A percentile compares a stretch with the other conserved stretches of the same genome.
Evolutionary conservation across 2,888 invertebrate species (phyloP).

Genomic region (Catotricha subobsoleta): DNA sequence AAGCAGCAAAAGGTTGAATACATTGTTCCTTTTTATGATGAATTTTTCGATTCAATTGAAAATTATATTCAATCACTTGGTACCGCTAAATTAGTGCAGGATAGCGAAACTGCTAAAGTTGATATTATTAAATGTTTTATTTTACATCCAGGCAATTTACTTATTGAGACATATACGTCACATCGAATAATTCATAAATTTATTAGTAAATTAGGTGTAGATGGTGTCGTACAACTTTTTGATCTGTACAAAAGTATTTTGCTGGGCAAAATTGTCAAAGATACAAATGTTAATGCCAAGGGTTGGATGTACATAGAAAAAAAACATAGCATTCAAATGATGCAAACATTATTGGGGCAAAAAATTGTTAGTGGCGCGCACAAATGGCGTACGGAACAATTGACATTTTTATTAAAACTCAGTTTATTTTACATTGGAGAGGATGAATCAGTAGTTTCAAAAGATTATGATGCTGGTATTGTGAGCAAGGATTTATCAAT

Average conservation of each 20-base stretch:
- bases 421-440: conserved; percentile 41
- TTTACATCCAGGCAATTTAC: conserved; percentile 50
- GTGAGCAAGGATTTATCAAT: conserved; percentile 35
- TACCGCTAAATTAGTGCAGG: conserved; percentile 30
- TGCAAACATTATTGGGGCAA: conserved; percentile 31
- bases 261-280: conserved; percentile 35
- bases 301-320: conserved; percentile 51
- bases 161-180: conserved; percentile 53
- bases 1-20: conserved; percentile 39
- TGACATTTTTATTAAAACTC: conserved; percentile 44
- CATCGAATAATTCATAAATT: conserved; percentile 45
- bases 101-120: conserved; percentile 33
- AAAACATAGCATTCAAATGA: conserved; percentile 41
- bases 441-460: conserved; percentile 16
- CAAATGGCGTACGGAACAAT: conserved; percentile 46
- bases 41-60: conserved; percentile 32
- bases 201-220: conserved; percentile 37
- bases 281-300: conserved; percentile 22
- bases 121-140: conserved; percentile 43
- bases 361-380: conserved; percentile 19
- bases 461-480: conserved; percentile 26
- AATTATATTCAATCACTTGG: conserved; percentile 33
- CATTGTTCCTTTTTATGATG: conserved; percentile 33
- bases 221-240: conserved; percentile 44
- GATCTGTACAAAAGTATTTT: conserved; percentile 43